Evolutionary conservation across 2,888 invertebrate species (phyloP).

Genomic region (Drosophila borealis): DNA sequence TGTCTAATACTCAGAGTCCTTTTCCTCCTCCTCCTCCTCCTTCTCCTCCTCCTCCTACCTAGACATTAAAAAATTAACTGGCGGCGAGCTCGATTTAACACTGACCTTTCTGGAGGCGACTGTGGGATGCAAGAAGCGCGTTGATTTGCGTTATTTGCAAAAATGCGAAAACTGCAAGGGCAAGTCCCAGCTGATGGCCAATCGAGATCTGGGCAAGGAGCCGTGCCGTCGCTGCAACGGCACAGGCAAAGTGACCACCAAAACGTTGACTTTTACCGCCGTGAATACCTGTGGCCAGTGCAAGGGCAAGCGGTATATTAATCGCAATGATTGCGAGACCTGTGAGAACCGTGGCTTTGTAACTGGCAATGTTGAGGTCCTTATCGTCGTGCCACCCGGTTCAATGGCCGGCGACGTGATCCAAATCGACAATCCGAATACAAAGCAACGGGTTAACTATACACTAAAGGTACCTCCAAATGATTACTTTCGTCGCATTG

Average conservation of each 20-base stretch:
- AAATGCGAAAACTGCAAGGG: constrained; percentile 82
- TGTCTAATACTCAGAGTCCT: too few species aligned
- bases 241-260: constrained; percentile 74
- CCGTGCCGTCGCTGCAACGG: constrained; percentile 82
- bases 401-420: constrained; percentile 77
- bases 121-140: constrained; percentile 77
- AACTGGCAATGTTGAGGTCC: constrained; percentile 64
- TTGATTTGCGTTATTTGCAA: constrained; percentile 71
- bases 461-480: constrained; percentile 72
- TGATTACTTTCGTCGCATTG: constrained; percentile 78
- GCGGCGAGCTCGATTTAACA: constrained; percentile 65
- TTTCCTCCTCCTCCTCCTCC: too few species aligned
- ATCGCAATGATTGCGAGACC: constrained; percentile 76
- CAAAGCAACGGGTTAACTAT: constrained; percentile 73
- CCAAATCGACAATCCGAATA: constrained; percentile 76
- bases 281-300: constrained; percentile 74
- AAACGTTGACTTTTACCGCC: constrained; percentile 62
- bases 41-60: too few species aligned
- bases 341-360: constrained; percentile 81
- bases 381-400: constrained; percentile 78
- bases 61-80: constrained; percentile 66
- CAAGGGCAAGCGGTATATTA: constrained; percentile 78
- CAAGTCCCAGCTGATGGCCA: constrained; percentile 67
- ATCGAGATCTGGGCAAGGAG: constrained; percentile 70
- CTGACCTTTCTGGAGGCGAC: constrained; percentile 81